These are phyloP conservation scores for Chelon auratus DNA, from an alignment of 2,797 vertebrate species.

Conservation along the genomic window DNA sequence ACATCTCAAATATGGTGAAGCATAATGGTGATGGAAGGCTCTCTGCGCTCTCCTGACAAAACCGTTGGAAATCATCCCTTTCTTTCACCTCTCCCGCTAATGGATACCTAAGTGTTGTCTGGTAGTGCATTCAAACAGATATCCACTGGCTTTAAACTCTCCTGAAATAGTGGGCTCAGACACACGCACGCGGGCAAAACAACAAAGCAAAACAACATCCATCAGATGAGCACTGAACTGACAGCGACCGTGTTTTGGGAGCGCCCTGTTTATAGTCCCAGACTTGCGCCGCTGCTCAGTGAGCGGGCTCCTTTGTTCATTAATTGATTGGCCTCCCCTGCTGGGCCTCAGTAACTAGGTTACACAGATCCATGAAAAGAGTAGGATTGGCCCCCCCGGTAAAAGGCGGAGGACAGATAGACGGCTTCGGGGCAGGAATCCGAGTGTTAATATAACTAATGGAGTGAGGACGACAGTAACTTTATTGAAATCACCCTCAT, in stretches of 20 bases:
- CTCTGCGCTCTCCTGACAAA: slow-evolving; percentile 13
- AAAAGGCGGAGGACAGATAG: slow-evolving; percentile 68
- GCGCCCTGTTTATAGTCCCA: slow-evolving; percentile 76
- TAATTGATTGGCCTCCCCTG: slow-evolving; percentile 84
- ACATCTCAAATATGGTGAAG: slow-evolving; percentile 18
- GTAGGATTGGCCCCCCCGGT: slow-evolving; percentile 63
- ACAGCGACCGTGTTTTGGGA: slow-evolving; percentile 76
- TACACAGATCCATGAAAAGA: slow-evolving; percentile 78
- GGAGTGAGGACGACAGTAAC: slow-evolving; percentile 77
- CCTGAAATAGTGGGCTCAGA: slow-evolving; percentile 13
- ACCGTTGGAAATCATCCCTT: slow-evolving; percentile 6
- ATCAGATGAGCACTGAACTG: slow-evolving; percentile 72
- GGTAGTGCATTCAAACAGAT: slow-evolving; percentile 39
- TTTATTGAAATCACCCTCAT: slow-evolving; percentile 82
- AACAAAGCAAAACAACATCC: slow-evolving; percentile 76
- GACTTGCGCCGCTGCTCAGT: slow-evolving; percentile 69
- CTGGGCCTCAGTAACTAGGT: slow-evolving; percentile 84
- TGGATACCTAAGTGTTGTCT: slow-evolving; percentile 8
- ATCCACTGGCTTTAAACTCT: slow-evolving; percentile 23
- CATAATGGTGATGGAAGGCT: neutral
- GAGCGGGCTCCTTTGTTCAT: slow-evolving; percentile 83
- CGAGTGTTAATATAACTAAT: slow-evolving; percentile 83
- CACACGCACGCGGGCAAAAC: slow-evolving; percentile 32
- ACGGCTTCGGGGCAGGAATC: slow-evolving; percentile 68
- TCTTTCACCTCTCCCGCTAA: slow-evolving; percentile 10